These are phyloP conservation scores for Sus cebifrons DNA, from an alignment of 2,797 vertebrate genomes.

Conservation along the genomic window DNA sequence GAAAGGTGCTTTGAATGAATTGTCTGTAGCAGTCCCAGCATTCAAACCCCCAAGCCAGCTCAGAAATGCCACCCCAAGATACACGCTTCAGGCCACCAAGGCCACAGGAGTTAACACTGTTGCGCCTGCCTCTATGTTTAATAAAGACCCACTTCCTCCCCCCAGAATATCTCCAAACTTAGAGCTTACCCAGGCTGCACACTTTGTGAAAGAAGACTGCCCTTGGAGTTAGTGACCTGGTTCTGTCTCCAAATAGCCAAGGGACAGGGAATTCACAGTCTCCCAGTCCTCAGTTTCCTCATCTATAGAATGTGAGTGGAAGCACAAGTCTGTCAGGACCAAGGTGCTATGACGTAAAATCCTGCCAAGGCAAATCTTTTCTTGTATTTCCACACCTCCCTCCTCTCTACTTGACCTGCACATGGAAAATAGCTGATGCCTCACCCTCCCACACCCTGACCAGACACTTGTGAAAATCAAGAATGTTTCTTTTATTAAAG, in stretches of 20 bases:
- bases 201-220: background rate
- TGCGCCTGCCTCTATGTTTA: background rate
- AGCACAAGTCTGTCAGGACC: background rate
- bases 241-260: background rate
- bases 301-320: background rate
- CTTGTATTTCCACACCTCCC: constrained; percentile 50
- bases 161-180: background rate
- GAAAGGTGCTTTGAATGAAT: background rate
- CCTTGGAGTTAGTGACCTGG: background rate
- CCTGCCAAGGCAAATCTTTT: constrained; percentile 75
- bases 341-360: constrained; percentile 33
- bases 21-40: background rate
- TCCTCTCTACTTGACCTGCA: constrained; percentile 58
- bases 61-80: background rate
- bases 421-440: constrained; percentile 67
- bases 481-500: constrained; percentile 64
- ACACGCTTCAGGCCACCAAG: background rate
- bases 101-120: background rate
- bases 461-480: constrained; percentile 68
- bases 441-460: constrained; percentile 73
- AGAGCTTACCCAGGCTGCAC: background rate
- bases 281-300: constrained; percentile 62
- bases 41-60: background rate
- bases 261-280: background rate
- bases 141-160: background rate